Base-by-base conservation (phyloP, 2,888 invertebrate species). In the Prenolepis imparis region DNA sequence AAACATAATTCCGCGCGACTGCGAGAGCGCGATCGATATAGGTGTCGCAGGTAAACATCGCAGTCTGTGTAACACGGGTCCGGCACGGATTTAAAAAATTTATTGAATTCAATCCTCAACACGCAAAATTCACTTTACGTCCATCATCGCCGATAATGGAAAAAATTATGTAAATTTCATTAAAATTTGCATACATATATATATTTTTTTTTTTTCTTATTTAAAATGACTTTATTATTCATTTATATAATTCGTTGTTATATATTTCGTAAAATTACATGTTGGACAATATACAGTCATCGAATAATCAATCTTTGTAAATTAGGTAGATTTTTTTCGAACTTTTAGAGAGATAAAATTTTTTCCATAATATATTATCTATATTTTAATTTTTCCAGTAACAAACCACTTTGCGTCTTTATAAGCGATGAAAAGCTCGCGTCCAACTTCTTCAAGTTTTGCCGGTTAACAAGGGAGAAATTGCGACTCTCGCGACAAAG, bases 1-100 rank as follows among this genome's bases (percentile, higher is more conserved):
- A 80, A 73, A 80, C 44, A 57, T 80, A 80, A 80, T 80, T 80
- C 44, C 41, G 57, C 59, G 73, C 59, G 44, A 36, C 59, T 41
- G 28, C 39, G 77, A 77, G 41, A 55, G 55, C 21, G 18, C 73
- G 57, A 78, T 73, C 78, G 78, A 80, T 80, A 80, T 59, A 36
- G 21, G 59, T 59, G 59, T 64, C 8, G 75, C 44, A 24, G 18
- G 73, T 59, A 72, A 72, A 44, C 59, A 72, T 24, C 59, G 41
- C 73, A 44, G 21, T 32, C 15, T 39, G 57, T 39, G 41, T 32
- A 41, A 57, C 57, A 21, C 6, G 32, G 15, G 12, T 4, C 21
- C 15, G 32, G 5, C n/a, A 55, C 1, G n/a, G 28, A 57, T 77
- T 77, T 41, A 36, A 48, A 48, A 57, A 68, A 44, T 78, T 78